Evolutionary conservation across 2,113 vertebrate species (phyloP).

Genomic region (Oncorhynchus kisutch): DNA sequence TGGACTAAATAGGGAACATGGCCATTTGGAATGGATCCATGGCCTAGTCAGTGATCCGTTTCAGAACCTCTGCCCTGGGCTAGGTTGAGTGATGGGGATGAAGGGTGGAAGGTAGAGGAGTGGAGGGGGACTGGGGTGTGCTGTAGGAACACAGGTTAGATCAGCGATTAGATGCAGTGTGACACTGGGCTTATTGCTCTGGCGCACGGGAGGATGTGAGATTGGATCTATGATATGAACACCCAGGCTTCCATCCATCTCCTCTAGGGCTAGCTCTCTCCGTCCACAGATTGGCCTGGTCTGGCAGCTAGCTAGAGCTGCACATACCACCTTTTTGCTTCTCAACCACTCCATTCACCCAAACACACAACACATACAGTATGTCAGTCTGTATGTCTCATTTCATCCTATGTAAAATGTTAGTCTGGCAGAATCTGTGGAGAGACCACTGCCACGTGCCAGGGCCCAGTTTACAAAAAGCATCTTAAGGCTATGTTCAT

Average conservation of each 20-base stretch:
- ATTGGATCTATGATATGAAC: slow-evolving; percentile 15
- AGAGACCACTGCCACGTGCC: no score
- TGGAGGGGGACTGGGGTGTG: slow-evolving; percentile 1
- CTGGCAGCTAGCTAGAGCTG: background rate
- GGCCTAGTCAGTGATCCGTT: slow-evolving; percentile 23
- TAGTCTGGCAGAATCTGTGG: no score
- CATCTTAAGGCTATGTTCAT: no score
- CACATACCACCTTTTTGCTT: no score
- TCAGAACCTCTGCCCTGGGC: slow-evolving; percentile 21
- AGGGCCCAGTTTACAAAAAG: no score
- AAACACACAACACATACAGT: no score
- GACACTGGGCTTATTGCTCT: background rate
- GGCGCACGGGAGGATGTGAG: background rate
- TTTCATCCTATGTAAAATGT: no score
- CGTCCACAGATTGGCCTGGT: background rate
- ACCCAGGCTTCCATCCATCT: slow-evolving; percentile 11
- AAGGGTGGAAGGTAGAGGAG: background rate
- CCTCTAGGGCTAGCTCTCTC: background rate
- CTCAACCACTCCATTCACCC: no score
- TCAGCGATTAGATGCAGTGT: slow-evolving; percentile 1
- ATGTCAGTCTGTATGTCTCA: no score
- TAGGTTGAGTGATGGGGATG: slow-evolving; percentile 5
- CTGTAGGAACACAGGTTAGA: slow-evolving; percentile 5
- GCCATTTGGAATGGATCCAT: background rate
- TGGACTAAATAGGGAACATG: no score